Base-by-base conservation (phyloP, 2,888 invertebrate genomes). In the Drosophila aldrichi region DNA sequence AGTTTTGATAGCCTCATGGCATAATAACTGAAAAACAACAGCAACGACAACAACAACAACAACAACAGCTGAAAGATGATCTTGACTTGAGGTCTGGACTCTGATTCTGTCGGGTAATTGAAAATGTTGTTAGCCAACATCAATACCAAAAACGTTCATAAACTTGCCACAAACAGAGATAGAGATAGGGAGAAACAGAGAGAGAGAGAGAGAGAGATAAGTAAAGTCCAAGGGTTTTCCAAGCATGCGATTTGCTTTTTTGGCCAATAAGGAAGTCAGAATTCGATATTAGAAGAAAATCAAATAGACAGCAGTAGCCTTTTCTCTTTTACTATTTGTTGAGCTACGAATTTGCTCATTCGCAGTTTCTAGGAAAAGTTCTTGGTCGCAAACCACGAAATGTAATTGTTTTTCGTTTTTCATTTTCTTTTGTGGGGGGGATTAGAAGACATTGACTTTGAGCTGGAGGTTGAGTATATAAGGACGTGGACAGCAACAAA, bases 91-190 rank as follows among this genome's bases (percentile, higher is more conserved):
- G 40, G 18, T 57, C 56, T 44, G 60, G 69, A 49, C 48, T 62
- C 74, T 74, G 57, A 62, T 63, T 72, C 81, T 65, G 41, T 71
- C 58, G 44, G 61, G 70, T 79, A 84, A 84, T 84, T 84, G 87
- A 89, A 84, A 84, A 84, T 89, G 87, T 84, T 84, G 84, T 87
- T 84, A 83, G 89, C 84, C 87, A 83, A 83, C 87, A 84, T 87
- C 77, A 83, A 89, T 84, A 81, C 84, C 87, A 89, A 84, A 89
- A 89, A 74, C 77, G 88, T 72, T 69, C 79, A 72, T 84, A 89
- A 87, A 84, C 89, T 84, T 88, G 89, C 52, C 3, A 38, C 38
- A 52, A 38, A 40, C 10, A n/a, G 29, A 40, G 16, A 38, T 3
- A 38, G 38, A 38, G 2, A 2, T 16, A 7, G 7, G 16, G 16